phyloP scores from a whole-genome alignment of 2,113 vertebrate genomes.

The Lepisosteus oculatus region DNA sequence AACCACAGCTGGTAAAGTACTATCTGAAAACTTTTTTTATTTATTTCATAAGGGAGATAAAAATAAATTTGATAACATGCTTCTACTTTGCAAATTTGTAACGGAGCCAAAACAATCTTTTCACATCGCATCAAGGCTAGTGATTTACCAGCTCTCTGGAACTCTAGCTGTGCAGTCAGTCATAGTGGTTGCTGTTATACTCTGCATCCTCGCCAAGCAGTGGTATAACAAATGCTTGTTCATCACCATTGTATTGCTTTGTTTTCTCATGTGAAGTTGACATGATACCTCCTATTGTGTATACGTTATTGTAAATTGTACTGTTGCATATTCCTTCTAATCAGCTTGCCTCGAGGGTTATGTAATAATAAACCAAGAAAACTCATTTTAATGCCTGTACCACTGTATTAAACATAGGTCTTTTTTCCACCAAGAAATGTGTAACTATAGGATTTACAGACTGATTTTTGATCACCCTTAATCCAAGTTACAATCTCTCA shows the following conservation, averaged over 20 bases:
- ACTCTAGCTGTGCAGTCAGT: not conserved
- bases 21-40: not conserved
- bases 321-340: slow-evolving; percentile 10
- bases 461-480: too few relatives aligned
- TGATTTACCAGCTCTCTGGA: slow-evolving; percentile 17
- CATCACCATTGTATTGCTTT: slow-evolving; percentile 6
- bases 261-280: not conserved
- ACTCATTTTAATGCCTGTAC: not conserved
- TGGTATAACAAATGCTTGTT: slow-evolving; percentile 15
- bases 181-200: slow-evolving; percentile 8
- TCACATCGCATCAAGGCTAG: not conserved
- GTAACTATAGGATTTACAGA: not conserved
- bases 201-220: not conserved
- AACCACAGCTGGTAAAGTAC: slow-evolving; percentile 18
- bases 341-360: slow-evolving; percentile 13
- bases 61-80: not conserved
- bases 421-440: not conserved
- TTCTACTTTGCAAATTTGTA: too few relatives aligned
- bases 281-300: not conserved
- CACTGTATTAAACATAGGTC: not conserved
- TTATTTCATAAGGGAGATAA: not conserved
- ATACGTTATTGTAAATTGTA: slow-evolving; percentile 14
- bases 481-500: too few relatives aligned
- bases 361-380: not conserved
- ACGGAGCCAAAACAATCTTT: not conserved